Conservation (phyloP, 2,113 vertebrate species). For the Probosciger aterrimus region DNA sequence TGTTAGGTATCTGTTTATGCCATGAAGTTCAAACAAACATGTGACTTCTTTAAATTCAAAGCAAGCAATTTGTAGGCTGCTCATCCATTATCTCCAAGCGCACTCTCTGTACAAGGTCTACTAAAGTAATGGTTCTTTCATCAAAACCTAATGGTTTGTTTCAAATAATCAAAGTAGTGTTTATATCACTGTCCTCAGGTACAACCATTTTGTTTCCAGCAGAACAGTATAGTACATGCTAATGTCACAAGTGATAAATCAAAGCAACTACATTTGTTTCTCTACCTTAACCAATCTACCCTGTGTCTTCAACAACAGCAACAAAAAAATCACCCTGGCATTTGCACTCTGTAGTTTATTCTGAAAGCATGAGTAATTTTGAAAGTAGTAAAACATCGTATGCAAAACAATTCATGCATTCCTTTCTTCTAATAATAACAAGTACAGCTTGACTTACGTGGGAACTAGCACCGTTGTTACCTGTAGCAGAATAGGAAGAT, state of each 20-base stretch:
- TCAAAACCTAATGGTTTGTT: conserved; percentile 81
- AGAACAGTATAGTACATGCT: conserved; percentile 65
- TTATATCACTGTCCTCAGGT: conserved; percentile 79
- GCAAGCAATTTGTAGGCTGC: conserved; percentile 66
- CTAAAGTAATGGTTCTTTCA: conserved; percentile 75
- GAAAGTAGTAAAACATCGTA: conserved; percentile 61
- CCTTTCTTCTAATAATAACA: neutral
- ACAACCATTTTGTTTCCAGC: conserved; percentile 76
- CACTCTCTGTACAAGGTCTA: conserved; percentile 55
- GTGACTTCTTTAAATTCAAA: conserved; percentile 73
- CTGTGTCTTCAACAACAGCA: conserved; percentile 56
- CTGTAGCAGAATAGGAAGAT: neutral
- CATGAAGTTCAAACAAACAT: conserved; percentile 65
- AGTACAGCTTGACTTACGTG: neutral
- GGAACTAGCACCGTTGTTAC: neutral
- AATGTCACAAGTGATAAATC: conserved; percentile 80
- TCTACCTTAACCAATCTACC: conserved; percentile 67
- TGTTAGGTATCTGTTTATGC: conserved; percentile 44
- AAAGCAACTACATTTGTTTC: conserved; percentile 76
- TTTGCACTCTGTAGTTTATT: conserved; percentile 67
- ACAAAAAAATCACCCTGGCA: conserved; percentile 66
- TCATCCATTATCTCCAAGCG: conserved; percentile 71
- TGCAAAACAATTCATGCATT: conserved; percentile 70
- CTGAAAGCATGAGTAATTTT: conserved; percentile 54
- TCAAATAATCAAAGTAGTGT: conserved; percentile 80